These are phyloP conservation scores for Dolichomitus sp. DNA, from an alignment of 2,888 invertebrate genomes.

Conservation along the genomic window DNA sequence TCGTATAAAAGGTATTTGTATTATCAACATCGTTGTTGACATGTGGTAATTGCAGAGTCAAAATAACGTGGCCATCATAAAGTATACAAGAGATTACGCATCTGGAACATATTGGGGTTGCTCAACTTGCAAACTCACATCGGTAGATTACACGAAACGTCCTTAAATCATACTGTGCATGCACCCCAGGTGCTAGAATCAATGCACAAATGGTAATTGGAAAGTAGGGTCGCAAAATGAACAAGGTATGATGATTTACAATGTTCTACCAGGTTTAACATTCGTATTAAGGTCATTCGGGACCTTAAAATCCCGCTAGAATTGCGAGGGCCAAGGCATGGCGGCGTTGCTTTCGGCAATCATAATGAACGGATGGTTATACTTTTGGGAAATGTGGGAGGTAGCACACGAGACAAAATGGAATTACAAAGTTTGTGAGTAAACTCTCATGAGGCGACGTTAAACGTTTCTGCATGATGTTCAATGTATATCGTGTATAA, in stretches of 20 bases:
- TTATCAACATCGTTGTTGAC: background rate
- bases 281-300: no score
- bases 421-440: constrained; percentile 49
- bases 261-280: no score
- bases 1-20: constrained; percentile 5
- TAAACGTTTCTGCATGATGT: constrained; percentile 25
- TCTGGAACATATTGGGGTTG: no score
- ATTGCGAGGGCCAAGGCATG: no score
- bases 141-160: background rate
- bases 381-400: background rate
- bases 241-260: no score
- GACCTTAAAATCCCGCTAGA: no score
- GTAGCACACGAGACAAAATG: constrained; percentile 36
- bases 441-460: constrained; percentile 12
- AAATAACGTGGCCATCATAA: background rate
- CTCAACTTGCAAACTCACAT: no score
- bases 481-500: constrained; percentile 1
- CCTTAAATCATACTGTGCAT: no score
- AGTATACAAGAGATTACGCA: background rate
- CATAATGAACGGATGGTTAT: background rate
- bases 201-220: no score
- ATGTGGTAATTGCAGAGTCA: background rate
- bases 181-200: no score
- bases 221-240: no score
- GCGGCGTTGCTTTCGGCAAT: background rate